A percentile compares a stretch with the other conserved stretches of the same genome.
Evolutionary conservation across 2,113 vertebrate genomes (phyloP).

Genomic region (Dolichotis patagonum): DNA sequence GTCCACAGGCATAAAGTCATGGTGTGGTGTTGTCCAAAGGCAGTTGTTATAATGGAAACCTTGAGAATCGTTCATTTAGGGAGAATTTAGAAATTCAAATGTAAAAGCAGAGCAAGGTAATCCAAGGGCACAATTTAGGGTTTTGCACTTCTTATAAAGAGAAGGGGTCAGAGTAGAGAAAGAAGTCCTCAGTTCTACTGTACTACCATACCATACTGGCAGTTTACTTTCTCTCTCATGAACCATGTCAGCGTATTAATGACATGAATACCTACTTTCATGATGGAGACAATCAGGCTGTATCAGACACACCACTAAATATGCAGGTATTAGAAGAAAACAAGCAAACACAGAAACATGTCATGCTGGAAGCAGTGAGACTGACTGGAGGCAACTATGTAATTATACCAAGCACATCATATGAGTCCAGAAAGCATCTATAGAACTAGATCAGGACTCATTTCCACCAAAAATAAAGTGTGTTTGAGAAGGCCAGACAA

Average conservation of each 20-base stretch:
- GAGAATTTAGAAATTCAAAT: constrained; percentile 81
- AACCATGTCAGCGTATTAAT: constrained; percentile 84
- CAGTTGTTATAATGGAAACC: constrained; percentile 80
- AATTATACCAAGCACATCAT: constrained; percentile 76
- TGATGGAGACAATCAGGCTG: constrained; percentile 73
- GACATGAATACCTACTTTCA: constrained; percentile 80
- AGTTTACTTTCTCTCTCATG: constrained; percentile 75
- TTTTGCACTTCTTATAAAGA: constrained; percentile 81
- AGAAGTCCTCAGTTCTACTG: not conserved
- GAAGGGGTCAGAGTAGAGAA: not conserved
- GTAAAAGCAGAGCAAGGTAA: constrained; percentile 64
- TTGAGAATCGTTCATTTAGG: constrained; percentile 75
- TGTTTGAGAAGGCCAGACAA: constrained; percentile 69
- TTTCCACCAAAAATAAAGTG: constrained; percentile 78
- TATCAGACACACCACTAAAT: constrained; percentile 62
- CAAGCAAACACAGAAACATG: constrained; percentile 68
- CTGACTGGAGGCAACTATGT: constrained; percentile 72
- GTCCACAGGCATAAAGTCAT: constrained; percentile 73
- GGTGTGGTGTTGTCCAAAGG: constrained; percentile 73
- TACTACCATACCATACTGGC: constrained; percentile 23
- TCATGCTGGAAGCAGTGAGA: constrained; percentile 73
- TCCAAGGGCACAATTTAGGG: constrained; percentile 75
- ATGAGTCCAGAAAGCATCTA: constrained; percentile 76
- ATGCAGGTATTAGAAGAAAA: constrained; percentile 61
- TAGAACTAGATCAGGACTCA: constrained; percentile 63